Percentiles rank a stretch among this genome's conserved stretches.
These are phyloP conservation scores for Mactromeris polynyma DNA, from an alignment of 2,888 invertebrate species.

Conservation along the genomic window DNA sequence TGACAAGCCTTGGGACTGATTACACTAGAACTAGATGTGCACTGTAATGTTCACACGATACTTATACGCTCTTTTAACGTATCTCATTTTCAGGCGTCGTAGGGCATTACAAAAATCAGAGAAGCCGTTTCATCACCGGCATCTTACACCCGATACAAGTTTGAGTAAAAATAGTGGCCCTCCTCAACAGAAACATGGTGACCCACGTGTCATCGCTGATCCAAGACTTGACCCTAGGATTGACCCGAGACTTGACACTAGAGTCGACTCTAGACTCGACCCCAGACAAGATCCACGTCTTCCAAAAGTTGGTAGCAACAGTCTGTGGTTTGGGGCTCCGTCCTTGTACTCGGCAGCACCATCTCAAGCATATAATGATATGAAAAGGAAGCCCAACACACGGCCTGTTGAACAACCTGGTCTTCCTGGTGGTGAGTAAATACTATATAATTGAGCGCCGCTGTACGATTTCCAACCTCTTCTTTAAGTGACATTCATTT, in stretches of 20 bases:
- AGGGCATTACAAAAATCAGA: slow-evolving; percentile 33
- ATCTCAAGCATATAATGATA: slow-evolving; percentile 71
- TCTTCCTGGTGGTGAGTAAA: slow-evolving; percentile 46
- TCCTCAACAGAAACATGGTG: slow-evolving; percentile 51
- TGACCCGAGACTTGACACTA: slow-evolving; percentile 62
- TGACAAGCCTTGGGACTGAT: too few relatives aligned
- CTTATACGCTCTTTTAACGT: too few relatives aligned
- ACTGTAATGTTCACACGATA: too few relatives aligned
- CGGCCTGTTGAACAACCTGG: slow-evolving; percentile 38
- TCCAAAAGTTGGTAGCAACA: slow-evolving; percentile 77
- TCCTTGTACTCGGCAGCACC: slow-evolving; percentile 75
- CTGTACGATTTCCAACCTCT: too few relatives aligned
- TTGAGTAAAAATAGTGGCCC: slow-evolving; percentile 70
- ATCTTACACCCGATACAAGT: slow-evolving; percentile 70
- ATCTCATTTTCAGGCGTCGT: slow-evolving; percentile 42
- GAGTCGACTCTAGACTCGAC: slow-evolving; percentile 59
- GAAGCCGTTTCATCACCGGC: slow-evolving; percentile 64
- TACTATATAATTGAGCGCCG: too few relatives aligned
- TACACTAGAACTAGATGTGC: too few relatives aligned
- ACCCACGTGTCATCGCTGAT: slow-evolving; percentile 47
- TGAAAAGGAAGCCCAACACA: slow-evolving; percentile 52
- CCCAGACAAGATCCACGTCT: slow-evolving; percentile 62
- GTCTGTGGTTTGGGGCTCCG: slow-evolving; percentile 79
- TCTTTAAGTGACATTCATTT: too few relatives aligned
- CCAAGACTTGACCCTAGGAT: slow-evolving; percentile 60